Percentiles rank a stretch among this genome's conserved stretches.
Evolutionary conservation across 2,797 vertebrate species (phyloP).

Genomic region (Hemibagrus guttatus): DNA sequence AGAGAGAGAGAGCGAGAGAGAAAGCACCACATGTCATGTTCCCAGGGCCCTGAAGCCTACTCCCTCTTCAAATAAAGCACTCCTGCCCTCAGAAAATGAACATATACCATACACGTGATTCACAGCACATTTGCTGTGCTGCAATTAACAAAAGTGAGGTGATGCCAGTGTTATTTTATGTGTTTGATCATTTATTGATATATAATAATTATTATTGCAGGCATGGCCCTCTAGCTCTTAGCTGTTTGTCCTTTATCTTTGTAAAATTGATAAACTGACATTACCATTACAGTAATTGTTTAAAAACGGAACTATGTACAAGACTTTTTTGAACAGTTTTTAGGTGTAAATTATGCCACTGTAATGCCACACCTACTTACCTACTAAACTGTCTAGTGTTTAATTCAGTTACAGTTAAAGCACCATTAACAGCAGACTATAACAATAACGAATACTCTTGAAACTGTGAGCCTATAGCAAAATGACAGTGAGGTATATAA

Average conservation of each 20-base stretch:
- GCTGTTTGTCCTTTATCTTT: not conserved
- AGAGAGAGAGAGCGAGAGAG: too few relatives aligned
- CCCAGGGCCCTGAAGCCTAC: constrained; percentile 3
- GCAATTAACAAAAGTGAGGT: not conserved
- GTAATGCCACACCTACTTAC: not conserved
- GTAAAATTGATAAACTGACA: not conserved
- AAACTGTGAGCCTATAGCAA: not conserved
- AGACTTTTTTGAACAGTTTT: not conserved
- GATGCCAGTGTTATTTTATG: not conserved
- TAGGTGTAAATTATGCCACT: not conserved
- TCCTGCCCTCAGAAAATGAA: not conserved
- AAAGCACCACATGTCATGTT: not conserved
- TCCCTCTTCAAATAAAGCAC: constrained; percentile 33
- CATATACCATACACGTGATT: not conserved
- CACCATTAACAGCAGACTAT: not conserved
- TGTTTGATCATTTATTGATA: not conserved
- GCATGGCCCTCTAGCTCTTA: not conserved
- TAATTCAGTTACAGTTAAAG: not conserved
- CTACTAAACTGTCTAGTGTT: not conserved
- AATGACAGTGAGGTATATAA: not conserved
- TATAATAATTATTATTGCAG: not conserved
- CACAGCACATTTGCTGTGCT: not conserved
- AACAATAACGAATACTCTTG: not conserved
- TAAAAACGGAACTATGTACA: not conserved
- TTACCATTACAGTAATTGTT: not conserved